Conservation (phyloP, 2,797 vertebrate genomes). For the Galagoides demidoff region DNA sequence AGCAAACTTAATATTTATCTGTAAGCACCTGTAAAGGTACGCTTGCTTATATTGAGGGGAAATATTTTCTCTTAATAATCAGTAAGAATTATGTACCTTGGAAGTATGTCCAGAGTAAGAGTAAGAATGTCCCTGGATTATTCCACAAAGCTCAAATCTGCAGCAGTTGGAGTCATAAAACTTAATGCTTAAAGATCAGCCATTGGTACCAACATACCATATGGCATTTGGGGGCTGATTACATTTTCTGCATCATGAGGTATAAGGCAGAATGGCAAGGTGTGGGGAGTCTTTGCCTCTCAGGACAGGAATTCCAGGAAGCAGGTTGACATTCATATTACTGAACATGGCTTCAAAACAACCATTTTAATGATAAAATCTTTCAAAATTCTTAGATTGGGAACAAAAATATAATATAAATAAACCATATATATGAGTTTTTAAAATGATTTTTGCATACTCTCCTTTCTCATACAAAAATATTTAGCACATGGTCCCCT, state of each 20-base stretch:
- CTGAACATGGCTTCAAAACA: conserved; percentile 31
- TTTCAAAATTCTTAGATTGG: conserved; percentile 7
- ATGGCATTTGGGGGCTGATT: not conserved
- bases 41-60: not conserved
- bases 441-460: not conserved
- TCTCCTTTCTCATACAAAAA: not conserved
- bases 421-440: conserved; percentile 26
- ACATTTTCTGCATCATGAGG: not conserved
- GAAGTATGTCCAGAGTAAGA: not conserved
- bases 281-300: not conserved
- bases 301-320: not conserved
- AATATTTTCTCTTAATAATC: not conserved
- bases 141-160: not conserved
- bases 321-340: not conserved
- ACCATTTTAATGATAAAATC: not conserved
- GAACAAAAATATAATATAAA: not conserved
- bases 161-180: not conserved
- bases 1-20: not conserved
- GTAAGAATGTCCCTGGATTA: not conserved
- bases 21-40: not conserved
- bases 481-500: not conserved
- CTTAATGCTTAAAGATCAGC: not conserved
- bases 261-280: not conserved
- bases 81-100: not conserved
- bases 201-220: not conserved